Base-by-base conservation (phyloP, 2,888 invertebrate species). In the Argynnis bischoffii region DNA sequence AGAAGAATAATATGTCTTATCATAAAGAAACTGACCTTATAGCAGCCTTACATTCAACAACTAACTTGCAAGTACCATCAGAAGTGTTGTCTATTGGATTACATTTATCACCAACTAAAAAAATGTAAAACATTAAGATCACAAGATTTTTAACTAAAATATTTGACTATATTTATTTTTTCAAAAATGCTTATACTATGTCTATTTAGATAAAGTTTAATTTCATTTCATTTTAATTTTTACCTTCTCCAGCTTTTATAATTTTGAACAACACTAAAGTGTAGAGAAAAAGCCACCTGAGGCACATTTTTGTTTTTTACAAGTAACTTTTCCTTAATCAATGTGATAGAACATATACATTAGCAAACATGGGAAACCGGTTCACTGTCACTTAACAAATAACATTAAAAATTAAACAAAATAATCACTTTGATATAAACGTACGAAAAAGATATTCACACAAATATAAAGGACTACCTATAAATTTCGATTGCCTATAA, bases 31-130 rank as follows among this genome's bases (percentile, higher is more conserved):
- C 87, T 84, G 72, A 90, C 91, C 79, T 81, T 63, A 89, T 1
- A 14, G 91, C 90, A 55, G 79, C 77, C 59, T 80, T 79, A 81
- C 91, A 91, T 50, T 82, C 75, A 6, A 78, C 78, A 46, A 86
- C 77, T 48, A 81, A 50, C 21, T 77, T 77, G 73, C 91, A 91
- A 16, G 72, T 76, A 51, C 90, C 90, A 50, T 82, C 79, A 16
- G 74, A 56, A 6, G 75, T 68, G 55, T 80, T 74, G 16, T 79
- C 76, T 72, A 81, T 85, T 35, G 84, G 79, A 61, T 55, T 72
- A 74, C 90, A 91, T 21, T 70, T 61, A 48, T 90, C 90, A 56
- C 88, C 88, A 78, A 87, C 90, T 90, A 75, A 59, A 82, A 61
- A 41, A 63, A 70, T 50, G 14, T 26, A 14, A 16, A 11, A 5